phyloP scores from a whole-genome alignment of 2,113 vertebrate genomes.

The Serilophus lunatus region DNA sequence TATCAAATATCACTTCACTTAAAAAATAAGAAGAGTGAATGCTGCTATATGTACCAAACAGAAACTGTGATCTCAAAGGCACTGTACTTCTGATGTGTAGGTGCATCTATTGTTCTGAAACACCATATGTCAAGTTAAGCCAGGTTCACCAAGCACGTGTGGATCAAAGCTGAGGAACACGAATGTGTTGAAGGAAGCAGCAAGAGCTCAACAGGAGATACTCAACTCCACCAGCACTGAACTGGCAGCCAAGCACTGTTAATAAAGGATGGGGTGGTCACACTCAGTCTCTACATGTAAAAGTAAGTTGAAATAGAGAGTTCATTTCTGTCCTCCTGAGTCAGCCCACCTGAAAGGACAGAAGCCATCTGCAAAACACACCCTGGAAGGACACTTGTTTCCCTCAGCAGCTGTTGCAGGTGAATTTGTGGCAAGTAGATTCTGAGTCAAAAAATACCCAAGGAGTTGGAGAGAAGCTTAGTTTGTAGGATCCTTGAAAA shows the following conservation, averaged over 20 bases:
- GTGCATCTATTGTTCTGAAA: not conserved
- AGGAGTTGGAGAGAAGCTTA: not conserved
- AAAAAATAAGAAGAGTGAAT: not conserved
- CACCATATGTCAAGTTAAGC: not conserved
- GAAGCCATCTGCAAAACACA: not conserved
- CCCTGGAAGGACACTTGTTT: not conserved
- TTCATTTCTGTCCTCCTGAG: too few relatives aligned
- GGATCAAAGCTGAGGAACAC: not conserved
- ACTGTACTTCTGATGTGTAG: not conserved
- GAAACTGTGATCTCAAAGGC: not conserved
- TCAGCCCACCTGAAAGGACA: not conserved
- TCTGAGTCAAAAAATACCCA: not conserved
- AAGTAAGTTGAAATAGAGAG: not conserved
- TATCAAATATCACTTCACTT: not conserved
- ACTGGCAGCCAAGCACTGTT: not conserved
- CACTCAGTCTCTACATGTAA: not conserved
- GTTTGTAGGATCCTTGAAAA: not conserved
- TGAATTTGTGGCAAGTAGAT: not conserved
- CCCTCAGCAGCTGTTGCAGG: not conserved
- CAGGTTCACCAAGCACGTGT: not conserved
- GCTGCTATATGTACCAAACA: not conserved
- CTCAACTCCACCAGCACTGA: not conserved
- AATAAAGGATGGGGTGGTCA: not conserved
- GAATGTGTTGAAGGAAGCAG: not conserved
- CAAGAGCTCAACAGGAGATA: not conserved